Evolutionary conservation across 2,113 vertebrate genomes (phyloP), one percentile per base, ranked within the genome.

Genomic region (Lutjanus erythropterus): DNA sequence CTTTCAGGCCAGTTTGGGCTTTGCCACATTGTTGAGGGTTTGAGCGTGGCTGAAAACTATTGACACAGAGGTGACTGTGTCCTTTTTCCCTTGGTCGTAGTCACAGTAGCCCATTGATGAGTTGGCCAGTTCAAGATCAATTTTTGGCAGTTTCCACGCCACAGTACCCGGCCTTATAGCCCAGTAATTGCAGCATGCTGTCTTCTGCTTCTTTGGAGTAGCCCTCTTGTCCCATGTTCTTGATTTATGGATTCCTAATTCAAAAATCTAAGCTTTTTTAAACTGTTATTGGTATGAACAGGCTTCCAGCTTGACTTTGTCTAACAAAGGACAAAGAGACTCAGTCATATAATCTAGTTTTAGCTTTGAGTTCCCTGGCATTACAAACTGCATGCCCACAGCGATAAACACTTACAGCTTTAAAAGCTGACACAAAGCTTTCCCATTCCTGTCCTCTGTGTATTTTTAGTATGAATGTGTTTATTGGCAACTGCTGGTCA

Each of bases 401-500:
- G 61, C 9, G 14, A 59, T 59, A 59, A 86, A 61, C 25, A 52
- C 67, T 65, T 60, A 37, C 7, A 46, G 46, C 53, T 75, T 71
- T 37, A 71, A 74, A 79, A 62, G 49, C 81, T 61, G 60, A 69
- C 35, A 80, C 59, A 84, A 80, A 83, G 81, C 69, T 49, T 81
- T 67, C 33, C 73, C 50, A 31, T 76, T 73, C 61, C 65, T 31
- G 55, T 70, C 27, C 44, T 29, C 25, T 0, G 52, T 60, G 39
- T 86, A 81, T 80, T 88, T 84, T 76, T 85, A 90, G 69, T n/a
- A 50, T 5, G n/a, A 74, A 35, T 83, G 80, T 61, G 67, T 83
- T 87, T 75, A 64, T 79, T 88, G 84, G 83, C 67, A 59, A 52
- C 81, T 84, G 83, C 77, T 74, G 80, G 49, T 70, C 16, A 6